A percentile compares a stretch with the other conserved stretches of the same genome.
Evolutionary conservation across 1,140 invertebrate species (phyloP).

Genomic region (Bombus soroeensis): DNA sequence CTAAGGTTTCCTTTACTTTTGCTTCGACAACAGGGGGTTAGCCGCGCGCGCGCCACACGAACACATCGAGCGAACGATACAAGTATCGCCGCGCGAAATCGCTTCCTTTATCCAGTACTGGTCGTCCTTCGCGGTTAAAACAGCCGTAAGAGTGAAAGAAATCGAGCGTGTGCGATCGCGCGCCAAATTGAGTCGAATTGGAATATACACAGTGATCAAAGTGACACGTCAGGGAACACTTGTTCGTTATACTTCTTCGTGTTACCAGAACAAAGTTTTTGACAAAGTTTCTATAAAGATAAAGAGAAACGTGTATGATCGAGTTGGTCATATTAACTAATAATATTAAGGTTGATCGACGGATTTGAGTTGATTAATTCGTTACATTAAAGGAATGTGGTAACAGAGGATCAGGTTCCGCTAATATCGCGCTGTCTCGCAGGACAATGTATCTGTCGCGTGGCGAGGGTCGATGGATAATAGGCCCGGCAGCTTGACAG

Average conservation of each 20-base stretch:
- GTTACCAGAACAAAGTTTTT: too few species aligned
- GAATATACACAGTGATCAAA: neutral
- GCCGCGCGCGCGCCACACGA: neutral
- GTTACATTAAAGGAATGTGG: neutral
- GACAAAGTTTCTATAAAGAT: neutral
- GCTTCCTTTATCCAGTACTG: neutral
- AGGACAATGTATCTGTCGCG: slow-evolving; percentile 46
- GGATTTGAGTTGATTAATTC: neutral
- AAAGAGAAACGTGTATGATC: neutral
- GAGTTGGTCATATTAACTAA: neutral
- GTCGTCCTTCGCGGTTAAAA: neutral
- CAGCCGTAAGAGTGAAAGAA: neutral
- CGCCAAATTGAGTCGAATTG: neutral
- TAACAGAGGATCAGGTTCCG: neutral
- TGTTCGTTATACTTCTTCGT: neutral
- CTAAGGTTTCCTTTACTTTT: slow-evolving; percentile 11
- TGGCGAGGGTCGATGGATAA: slow-evolving; percentile 41
- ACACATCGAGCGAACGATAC: neutral
- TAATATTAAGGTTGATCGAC: too few species aligned
- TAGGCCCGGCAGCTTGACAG: slow-evolving; percentile 35
- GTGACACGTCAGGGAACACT: neutral
- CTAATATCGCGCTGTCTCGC: slow-evolving; percentile 6
- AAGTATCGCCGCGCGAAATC: neutral
- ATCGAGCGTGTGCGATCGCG: neutral
- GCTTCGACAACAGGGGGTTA: neutral